Percentiles rank a stretch among this genome's conserved stretches.
Evolutionary conservation across 2,888 invertebrate genomes (phyloP).

Genomic region (Tortrix viridana): DNA sequence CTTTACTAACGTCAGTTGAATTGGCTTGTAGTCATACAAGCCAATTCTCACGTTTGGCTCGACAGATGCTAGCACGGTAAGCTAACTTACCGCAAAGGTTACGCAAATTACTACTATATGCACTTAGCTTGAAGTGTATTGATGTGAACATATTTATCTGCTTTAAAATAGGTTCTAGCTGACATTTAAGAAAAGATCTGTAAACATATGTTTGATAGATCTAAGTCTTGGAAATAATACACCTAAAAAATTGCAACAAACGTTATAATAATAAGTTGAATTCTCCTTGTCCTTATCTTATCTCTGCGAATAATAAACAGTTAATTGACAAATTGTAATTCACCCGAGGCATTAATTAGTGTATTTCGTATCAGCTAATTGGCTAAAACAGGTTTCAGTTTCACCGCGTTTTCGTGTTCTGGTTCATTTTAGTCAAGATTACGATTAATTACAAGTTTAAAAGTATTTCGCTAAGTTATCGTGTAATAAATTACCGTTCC

Average conservation of each 20-base stretch:
- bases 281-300: neutral
- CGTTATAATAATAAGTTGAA: too few species aligned
- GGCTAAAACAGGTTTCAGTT: conserved; percentile 54
- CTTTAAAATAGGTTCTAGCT: conserved; percentile 7
- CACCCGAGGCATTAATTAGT: conserved; percentile 50
- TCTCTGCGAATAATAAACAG: conserved; percentile 33
- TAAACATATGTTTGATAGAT: conserved; percentile 6
- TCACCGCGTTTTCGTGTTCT: conserved; percentile 33
- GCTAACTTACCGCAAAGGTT: conserved; percentile 29
- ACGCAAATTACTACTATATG: conserved; percentile 29
- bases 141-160: conserved; percentile 21
- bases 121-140: conserved; percentile 27
- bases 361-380: conserved; percentile 55
- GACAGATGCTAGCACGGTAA: conserved; percentile 1
- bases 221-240: too few species aligned
- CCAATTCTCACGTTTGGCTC: conserved; percentile 25
- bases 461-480: too few species aligned
- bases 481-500: too few species aligned
- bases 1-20: conserved; percentile 5
- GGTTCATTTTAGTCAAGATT: conserved; percentile 28
- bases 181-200: neutral
- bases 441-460: conserved; percentile 18
- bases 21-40: too few species aligned
- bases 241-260: too few species aligned
- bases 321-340: conserved; percentile 48